These are phyloP conservation scores for Indri indri DNA, from an alignment of 2,113 vertebrate genomes.

Conservation along the genomic window DNA sequence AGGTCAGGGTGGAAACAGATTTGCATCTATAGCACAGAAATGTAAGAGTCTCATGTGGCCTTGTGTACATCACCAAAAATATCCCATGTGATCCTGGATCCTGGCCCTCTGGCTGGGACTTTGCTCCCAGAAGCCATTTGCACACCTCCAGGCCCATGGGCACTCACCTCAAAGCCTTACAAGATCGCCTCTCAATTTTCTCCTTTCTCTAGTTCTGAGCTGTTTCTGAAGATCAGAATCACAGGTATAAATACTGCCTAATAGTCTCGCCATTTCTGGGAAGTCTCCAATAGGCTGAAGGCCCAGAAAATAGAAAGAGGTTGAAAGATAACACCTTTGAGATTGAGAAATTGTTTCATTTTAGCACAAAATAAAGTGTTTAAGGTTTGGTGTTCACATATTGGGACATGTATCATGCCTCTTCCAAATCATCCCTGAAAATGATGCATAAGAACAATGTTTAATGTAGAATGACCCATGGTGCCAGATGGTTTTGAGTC, in stretches of 20 bases:
- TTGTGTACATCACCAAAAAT: not conserved
- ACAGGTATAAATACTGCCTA: not conserved
- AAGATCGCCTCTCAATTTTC: not conserved
- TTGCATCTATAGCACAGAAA: not conserved
- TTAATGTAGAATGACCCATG: not conserved
- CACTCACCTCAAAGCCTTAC: not conserved
- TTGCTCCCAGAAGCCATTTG: not conserved
- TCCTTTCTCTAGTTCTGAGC: not conserved
- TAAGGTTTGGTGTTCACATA: not conserved
- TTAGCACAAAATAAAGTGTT: not conserved
- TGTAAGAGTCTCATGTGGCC: not conserved
- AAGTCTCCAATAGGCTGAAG: not conserved
- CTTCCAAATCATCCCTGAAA: not conserved
- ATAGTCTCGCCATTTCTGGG: not conserved
- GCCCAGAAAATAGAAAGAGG: constrained; percentile 5
- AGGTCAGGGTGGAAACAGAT: not conserved
- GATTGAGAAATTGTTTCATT: constrained; percentile 1
- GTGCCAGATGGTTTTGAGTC: not conserved
- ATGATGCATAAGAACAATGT: not conserved
- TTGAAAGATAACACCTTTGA: not conserved
- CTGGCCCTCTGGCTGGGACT: not conserved
- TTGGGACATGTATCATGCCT: not conserved
- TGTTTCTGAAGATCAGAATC: constrained; percentile 25
- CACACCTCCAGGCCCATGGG: not conserved
- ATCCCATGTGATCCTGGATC: not conserved